phyloP scores from a whole-genome alignment of 2,888 invertebrate species.

The Calliscelio sp. region DNA sequence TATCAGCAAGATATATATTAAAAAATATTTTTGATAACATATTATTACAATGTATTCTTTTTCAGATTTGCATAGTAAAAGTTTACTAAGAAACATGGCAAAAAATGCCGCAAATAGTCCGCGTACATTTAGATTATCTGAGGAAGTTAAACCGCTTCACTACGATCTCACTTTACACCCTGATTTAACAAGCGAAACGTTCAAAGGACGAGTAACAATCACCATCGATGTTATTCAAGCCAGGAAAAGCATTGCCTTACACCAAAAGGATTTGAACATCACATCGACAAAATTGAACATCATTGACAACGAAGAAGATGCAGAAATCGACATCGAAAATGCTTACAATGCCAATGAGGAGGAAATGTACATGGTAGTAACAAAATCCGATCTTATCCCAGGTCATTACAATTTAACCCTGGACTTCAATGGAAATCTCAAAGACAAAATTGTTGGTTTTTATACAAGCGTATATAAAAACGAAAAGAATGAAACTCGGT shows the following conservation, averaged over 20 bases:
- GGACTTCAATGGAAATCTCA: slow-evolving; percentile 86
- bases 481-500: slow-evolving; percentile 82
- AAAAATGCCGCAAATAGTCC: slow-evolving; percentile 72
- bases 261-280: slow-evolving; percentile 86
- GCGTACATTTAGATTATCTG: slow-evolving; percentile 87
- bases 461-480: slow-evolving; percentile 88
- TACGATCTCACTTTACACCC: slow-evolving; percentile 90
- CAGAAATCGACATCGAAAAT: slow-evolving; percentile 77
- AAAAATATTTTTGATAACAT: too few relatives aligned
- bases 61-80: slow-evolving; percentile 48
- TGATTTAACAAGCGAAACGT: slow-evolving; percentile 88
- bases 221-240: slow-evolving; percentile 54
- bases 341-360: slow-evolving; percentile 76
- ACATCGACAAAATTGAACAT: slow-evolving; percentile 85
- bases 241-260: slow-evolving; percentile 86
- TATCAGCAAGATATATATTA: too few relatives aligned
- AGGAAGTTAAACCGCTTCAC: slow-evolving; percentile 87
- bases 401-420: slow-evolving; percentile 86
- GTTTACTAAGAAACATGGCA: slow-evolving; percentile 48
- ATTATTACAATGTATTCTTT: too few relatives aligned
- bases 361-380: slow-evolving; percentile 81
- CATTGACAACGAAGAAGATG: slow-evolving; percentile 75
- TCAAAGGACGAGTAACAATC: slow-evolving; percentile 88
- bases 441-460: slow-evolving; percentile 87
- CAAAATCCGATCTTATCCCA: slow-evolving; percentile 77